Percentiles rank a stretch among this genome's conserved stretches.
Evolutionary conservation across 2,888 invertebrate genomes (phyloP).

Genomic region (Euplexia lucipara): DNA sequence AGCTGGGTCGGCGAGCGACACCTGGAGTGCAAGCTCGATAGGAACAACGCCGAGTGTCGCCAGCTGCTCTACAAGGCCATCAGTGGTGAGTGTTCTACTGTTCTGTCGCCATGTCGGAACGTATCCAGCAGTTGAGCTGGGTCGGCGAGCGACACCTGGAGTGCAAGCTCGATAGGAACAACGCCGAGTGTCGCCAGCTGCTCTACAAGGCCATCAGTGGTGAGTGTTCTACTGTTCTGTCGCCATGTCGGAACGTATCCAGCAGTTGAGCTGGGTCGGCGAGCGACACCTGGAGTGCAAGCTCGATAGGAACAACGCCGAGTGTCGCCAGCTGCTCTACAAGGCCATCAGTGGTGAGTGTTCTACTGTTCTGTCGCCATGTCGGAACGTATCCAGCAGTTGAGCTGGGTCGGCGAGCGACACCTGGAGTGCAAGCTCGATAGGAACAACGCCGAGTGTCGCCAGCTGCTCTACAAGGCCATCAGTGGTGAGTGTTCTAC

Average conservation of each 20-base stretch:
- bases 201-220: too few species aligned
- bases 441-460: slow-evolving; percentile 95
- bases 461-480: slow-evolving; percentile 98
- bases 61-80: slow-evolving; percentile 98
- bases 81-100: slow-evolving; percentile 91
- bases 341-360: too few species aligned
- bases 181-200: too few species aligned
- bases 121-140: slow-evolving; percentile 99
- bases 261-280: slow-evolving; percentile 99
- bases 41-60: slow-evolving; percentile 95
- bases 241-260: slow-evolving; percentile 97
- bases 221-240: too few species aligned
- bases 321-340: too few species aligned
- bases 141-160: slow-evolving; percentile 97
- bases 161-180: too few species aligned
- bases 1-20: slow-evolving; percentile 98
- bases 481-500: slow-evolving; percentile 93
- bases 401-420: too few species aligned
- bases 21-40: slow-evolving; percentile 97
- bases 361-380: too few species aligned
- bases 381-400: too few species aligned
- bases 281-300: slow-evolving; percentile 97
- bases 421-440: slow-evolving; percentile 95
- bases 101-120: too few species aligned
- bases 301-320: too few species aligned